Evolutionary conservation across 2,113 vertebrate species (phyloP).

Genomic region (Loxodonta africana): DNA sequence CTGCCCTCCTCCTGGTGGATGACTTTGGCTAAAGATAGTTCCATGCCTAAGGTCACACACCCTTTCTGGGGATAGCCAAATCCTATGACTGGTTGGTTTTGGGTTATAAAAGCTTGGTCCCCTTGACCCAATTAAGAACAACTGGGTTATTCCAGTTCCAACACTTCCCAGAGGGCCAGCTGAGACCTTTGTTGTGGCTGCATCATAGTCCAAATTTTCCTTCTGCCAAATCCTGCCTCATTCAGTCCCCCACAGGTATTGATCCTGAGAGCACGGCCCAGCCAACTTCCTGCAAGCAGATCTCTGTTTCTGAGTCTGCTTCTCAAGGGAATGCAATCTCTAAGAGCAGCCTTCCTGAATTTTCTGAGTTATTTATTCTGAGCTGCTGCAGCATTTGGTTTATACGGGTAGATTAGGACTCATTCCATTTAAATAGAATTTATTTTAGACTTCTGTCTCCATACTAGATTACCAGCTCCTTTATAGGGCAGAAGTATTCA

Average conservation of each 20-base stretch:
- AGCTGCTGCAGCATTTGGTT: not conserved
- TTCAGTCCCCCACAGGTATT: not conserved
- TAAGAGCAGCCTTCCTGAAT: not conserved
- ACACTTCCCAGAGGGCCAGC: not conserved
- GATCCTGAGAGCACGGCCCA: not conserved
- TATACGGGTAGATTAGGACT: not conserved
- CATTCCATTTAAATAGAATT: not conserved
- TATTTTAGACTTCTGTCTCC: not conserved
- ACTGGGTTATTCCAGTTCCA: not conserved
- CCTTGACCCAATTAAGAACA: not conserved
- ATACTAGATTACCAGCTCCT: not conserved
- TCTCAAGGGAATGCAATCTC: not conserved
- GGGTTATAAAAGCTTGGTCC: too few species aligned
- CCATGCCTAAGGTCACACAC: not conserved
- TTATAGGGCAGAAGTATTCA: not conserved
- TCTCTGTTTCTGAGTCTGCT: not conserved
- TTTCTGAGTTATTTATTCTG: not conserved
- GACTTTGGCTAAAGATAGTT: not conserved
- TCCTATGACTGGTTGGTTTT: not conserved
- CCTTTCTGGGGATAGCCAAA: not conserved
- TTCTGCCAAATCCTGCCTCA: not conserved
- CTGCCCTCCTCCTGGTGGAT: not conserved
- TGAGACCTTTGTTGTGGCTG: not conserved
- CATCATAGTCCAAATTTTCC: not conserved
- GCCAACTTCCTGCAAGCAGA: not conserved